phyloP scores from a whole-genome alignment of 1,140 invertebrate genomes.

The Pogonomyrmex barbatus region DNA sequence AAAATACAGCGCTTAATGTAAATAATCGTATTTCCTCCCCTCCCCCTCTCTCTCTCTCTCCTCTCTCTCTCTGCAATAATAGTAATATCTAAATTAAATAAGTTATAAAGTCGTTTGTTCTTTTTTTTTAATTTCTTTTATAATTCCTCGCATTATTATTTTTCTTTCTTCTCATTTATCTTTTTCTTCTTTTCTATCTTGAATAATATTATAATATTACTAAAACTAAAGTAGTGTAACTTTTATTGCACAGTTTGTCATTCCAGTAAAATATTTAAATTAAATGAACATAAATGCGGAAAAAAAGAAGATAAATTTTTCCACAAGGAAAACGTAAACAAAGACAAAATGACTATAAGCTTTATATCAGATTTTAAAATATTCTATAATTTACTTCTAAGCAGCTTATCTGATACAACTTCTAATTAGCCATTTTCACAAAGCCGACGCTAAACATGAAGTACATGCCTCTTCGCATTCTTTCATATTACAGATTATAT shows the following conservation, averaged over 20 bases:
- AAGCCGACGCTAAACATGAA: constrained; percentile 37
- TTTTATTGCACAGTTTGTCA: background rate
- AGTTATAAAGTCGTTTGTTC: background rate
- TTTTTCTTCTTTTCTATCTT: background rate
- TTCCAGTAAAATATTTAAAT: background rate
- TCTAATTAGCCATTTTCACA: constrained; percentile 42
- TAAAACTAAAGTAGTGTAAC: background rate
- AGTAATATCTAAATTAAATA: no score
- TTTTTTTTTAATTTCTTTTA: background rate
- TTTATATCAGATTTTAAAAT: constrained; percentile 24
- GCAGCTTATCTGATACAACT: constrained; percentile 42
- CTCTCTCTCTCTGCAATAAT: no score
- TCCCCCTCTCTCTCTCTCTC: no score
- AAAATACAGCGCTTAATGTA: background rate
- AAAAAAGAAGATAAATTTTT: background rate
- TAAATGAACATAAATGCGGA: background rate
- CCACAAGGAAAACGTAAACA: background rate
- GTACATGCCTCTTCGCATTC: constrained; percentile 12
- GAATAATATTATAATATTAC: background rate
- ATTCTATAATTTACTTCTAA: constrained; percentile 38
- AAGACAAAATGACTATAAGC: background rate
- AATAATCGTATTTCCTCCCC: background rate
- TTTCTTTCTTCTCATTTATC: background rate
- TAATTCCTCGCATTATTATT: background rate
- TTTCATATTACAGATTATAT: constrained; percentile 12